Percentiles rank a stretch among this genome's conserved stretches.
Conservation (phyloP, 2,797 vertebrate genomes). For the Urocyon cinereoargenteus region DNA sequence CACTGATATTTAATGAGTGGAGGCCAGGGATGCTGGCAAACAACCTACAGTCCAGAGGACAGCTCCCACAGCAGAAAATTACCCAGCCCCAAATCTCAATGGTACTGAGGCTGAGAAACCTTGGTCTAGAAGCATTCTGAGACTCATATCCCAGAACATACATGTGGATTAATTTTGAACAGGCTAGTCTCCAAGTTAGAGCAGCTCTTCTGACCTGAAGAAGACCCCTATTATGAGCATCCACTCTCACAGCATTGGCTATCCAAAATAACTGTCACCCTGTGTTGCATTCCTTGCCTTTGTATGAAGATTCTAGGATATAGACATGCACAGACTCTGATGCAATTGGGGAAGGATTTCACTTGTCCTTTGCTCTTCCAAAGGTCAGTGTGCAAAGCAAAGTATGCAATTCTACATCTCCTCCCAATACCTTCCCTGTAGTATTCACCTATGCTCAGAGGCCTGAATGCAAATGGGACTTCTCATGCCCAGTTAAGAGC, state of each 20-base stretch:
- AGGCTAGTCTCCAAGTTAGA: background rate
- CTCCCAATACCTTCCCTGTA: background rate
- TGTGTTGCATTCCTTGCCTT: background rate
- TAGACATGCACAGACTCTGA: background rate
- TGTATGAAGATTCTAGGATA: background rate
- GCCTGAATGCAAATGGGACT: background rate
- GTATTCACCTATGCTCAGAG: background rate
- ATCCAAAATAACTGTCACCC: background rate
- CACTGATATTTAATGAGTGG: background rate
- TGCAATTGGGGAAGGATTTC: background rate
- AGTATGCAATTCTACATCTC: background rate
- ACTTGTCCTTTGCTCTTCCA: background rate
- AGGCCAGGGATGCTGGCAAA: background rate
- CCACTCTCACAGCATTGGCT: background rate
- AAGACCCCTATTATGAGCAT: background rate
- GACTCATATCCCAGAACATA: background rate
- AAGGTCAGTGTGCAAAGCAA: background rate
- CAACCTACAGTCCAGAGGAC: background rate
- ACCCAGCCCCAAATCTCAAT: background rate
- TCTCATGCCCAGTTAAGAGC: background rate
- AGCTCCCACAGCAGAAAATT: background rate
- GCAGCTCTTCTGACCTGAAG: background rate
- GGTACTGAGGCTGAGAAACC: background rate
- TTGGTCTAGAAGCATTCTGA: background rate
- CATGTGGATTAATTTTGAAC: background rate